Base-by-base conservation (phyloP, 2,113 vertebrate species). In the Burhinus oedicnemus region DNA sequence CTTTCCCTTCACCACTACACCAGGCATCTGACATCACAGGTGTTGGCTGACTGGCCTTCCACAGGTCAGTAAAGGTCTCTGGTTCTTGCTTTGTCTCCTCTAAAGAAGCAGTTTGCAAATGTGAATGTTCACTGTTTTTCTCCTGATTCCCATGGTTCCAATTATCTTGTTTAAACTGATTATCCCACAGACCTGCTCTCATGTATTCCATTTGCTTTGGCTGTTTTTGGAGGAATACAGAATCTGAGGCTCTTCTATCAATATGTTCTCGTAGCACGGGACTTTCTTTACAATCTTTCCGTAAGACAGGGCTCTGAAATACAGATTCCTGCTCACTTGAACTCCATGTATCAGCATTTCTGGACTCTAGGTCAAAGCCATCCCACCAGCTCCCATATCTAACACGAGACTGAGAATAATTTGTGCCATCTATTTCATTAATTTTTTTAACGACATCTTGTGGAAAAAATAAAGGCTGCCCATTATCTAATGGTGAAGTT, bases 301-400 rank as follows among this genome's bases (percentile, higher is more conserved):
- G 98, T 12, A 98, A 95, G 27, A 97, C 95, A 8, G 98, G 97
- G 79, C 97, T 98, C 65, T 98, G 98, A 96, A 98, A 98, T 44
- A 98, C 97, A 94, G 97, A 97, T 36, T 98, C 98, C 29, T 98
- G 98, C 61, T 98, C 98, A 87, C 95, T 95, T 82, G 98, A 98
- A 95, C 97, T 98, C 98, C 98, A 99, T 1, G 92, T 68, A 87
- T 98, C 98, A 40, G 96, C 77, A 90, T 98, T 98, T 95, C 97
- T 98, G 55, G 97, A 94, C 54, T 99, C 98, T 45, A 98, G 94
- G 60, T 98, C 98, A 94, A 99, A 98, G 81, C 98, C 98, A 96
- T 99, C 98, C 99, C 99, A 99, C 97, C 98, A 99, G 88, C 99
- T 98, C 12, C 98, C 98, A 74, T 97, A 98, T 45, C 97, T 97